Percentiles rank a stretch among this genome's conserved stretches.
phyloP scores from a whole-genome alignment of 2,888 invertebrate genomes.

The Caenorhabditis sinica region DNA sequence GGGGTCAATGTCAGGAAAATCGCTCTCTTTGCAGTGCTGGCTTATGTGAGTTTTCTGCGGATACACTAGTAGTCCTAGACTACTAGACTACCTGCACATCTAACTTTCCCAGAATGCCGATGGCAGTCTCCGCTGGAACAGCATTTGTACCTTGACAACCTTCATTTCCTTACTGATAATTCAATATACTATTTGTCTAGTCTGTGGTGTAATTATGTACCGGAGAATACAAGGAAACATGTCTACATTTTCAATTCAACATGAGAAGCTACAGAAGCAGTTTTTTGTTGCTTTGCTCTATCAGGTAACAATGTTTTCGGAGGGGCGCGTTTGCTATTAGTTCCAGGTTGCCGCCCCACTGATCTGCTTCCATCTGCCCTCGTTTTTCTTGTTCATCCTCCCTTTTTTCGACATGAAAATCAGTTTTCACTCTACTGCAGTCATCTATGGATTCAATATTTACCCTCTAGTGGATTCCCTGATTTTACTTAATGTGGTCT shows the following conservation, averaged over 20 bases:
- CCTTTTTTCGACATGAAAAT: constrained; percentile 4
- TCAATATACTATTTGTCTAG: not conserved
- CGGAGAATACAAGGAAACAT: not conserved
- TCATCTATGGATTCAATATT: not conserved
- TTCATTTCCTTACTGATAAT: not conserved
- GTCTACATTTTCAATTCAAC: not conserved
- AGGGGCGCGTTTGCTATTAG: not conserved
- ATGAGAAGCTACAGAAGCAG: constrained; percentile 15
- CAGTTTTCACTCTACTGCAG: not conserved
- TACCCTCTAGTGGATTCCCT: not conserved
- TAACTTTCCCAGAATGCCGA: not conserved
- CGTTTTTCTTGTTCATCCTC: not conserved
- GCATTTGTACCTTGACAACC: not conserved
- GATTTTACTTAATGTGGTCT: not conserved
- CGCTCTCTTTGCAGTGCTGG: constrained; percentile 3
- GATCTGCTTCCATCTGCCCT: constrained; percentile 8
- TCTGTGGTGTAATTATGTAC: constrained; percentile 1
- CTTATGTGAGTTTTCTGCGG: constrained; percentile 26
- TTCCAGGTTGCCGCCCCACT: not conserved
- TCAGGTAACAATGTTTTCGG: not conserved
- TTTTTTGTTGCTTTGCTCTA: constrained; percentile 7
- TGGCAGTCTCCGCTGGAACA: constrained; percentile 16
- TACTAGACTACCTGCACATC: not conserved
- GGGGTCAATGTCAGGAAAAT: constrained; percentile 16
- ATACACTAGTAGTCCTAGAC: not conserved